Percentiles rank a stretch among this genome's conserved stretches.
Evolutionary conservation across 1,140 invertebrate species (phyloP).

Genomic region (Drosophila mayri): DNA sequence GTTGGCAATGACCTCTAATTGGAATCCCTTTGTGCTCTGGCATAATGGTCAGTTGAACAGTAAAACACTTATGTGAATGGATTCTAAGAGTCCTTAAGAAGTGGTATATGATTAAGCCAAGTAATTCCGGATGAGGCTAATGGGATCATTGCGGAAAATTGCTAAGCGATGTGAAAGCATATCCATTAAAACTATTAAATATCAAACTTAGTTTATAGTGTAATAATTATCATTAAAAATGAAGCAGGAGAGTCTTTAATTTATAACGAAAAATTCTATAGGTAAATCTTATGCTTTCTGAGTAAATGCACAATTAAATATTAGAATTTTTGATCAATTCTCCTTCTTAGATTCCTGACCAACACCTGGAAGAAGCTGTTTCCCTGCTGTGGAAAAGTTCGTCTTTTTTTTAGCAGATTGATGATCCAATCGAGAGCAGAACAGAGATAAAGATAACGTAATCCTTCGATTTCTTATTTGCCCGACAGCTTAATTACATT

Average conservation of each 20-base stretch:
- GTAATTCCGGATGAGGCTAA: background rate
- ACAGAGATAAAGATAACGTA: conserved; percentile 6
- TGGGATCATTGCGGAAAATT: conserved; percentile 17
- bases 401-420: background rate
- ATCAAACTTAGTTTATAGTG: background rate
- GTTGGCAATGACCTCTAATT: conserved; percentile 55
- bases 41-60: conserved; percentile 42
- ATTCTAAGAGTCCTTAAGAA: conserved; percentile 1
- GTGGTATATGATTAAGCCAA: conserved; percentile 17
- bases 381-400: background rate
- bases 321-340: background rate
- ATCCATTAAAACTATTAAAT: conserved; percentile 4
- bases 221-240: too few relatives aligned
- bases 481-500: conserved; percentile 65
- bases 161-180: background rate
- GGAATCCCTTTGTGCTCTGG: conserved; percentile 49
- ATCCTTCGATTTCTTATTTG: conserved; percentile 26
- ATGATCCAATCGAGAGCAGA: conserved; percentile 22
- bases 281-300: too few relatives aligned
- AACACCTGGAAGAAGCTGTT: background rate
- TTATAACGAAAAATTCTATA: background rate
- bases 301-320: background rate
- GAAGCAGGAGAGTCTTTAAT: background rate
- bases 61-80: conserved; percentile 28
- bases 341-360: background rate